A percentile compares a stretch with the other conserved stretches of the same genome.
Conservation (phyloP, 2,888 invertebrate genomes). For the Suillia variegata region DNA sequence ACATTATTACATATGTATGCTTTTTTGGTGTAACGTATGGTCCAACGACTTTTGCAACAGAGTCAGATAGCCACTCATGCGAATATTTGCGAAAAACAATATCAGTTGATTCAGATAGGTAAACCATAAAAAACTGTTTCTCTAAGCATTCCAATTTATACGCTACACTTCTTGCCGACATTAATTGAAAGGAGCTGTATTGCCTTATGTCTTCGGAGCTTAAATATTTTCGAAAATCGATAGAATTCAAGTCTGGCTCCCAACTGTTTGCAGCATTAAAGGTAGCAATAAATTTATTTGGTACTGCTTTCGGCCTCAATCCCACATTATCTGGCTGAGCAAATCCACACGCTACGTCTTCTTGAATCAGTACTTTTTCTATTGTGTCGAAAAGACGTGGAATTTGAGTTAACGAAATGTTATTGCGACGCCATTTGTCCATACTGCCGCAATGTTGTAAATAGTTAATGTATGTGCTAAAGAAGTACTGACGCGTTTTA, state of each 20-base stretch:
- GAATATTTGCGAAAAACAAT: slow-evolving; percentile 12
- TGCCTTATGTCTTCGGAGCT: too few species aligned
- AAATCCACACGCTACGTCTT: slow-evolving; percentile 39
- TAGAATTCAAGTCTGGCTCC: not conserved
- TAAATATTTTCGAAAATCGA: too few species aligned
- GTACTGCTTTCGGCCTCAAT: slow-evolving; percentile 44
- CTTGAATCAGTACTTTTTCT: slow-evolving; percentile 36
- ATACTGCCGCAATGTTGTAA: slow-evolving; percentile 37
- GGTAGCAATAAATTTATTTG: slow-evolving; percentile 35
- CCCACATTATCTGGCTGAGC: slow-evolving; percentile 40
- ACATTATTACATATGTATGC: slow-evolving; percentile 34
- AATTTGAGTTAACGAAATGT: slow-evolving; percentile 26
- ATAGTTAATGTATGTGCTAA: slow-evolving; percentile 46
- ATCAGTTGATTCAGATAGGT: slow-evolving; percentile 20
- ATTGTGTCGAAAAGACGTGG: slow-evolving; percentile 35
- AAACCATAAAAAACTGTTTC: slow-evolving; percentile 38
- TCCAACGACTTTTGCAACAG: slow-evolving; percentile 23
- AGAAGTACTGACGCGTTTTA: slow-evolving; percentile 75
- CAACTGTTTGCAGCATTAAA: slow-evolving; percentile 27
- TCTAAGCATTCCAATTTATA: slow-evolving; percentile 6
- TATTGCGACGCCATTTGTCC: slow-evolving; percentile 37
- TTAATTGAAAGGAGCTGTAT: not conserved
- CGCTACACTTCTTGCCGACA: not conserved
- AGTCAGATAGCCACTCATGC: slow-evolving; percentile 27
- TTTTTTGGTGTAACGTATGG: slow-evolving; percentile 20